Conservation (phyloP, 2,113 vertebrate species). For the Orycteropus afer region DNA sequence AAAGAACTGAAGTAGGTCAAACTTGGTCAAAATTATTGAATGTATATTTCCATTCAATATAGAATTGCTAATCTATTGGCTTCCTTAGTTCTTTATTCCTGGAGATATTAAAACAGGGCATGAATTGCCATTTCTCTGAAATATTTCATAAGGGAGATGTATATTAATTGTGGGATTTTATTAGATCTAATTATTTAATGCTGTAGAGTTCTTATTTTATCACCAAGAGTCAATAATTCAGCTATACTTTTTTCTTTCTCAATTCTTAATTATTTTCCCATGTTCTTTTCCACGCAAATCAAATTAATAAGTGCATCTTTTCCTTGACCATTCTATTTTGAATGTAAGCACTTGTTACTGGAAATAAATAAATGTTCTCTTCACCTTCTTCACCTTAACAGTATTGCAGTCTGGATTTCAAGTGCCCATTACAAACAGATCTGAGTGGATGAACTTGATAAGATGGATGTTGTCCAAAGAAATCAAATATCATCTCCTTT, state of each 20-base stretch:
- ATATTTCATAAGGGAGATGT: conserved; percentile 18
- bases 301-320: not conserved
- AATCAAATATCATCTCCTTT: conserved; percentile 51
- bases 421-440: conserved; percentile 48
- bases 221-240: not conserved
- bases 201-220: not conserved
- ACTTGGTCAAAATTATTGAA: not conserved
- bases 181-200: conserved; percentile 38
- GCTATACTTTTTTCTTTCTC: conserved; percentile 12
- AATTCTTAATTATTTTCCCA: conserved; percentile 41
- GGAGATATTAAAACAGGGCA: not conserved
- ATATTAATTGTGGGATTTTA: not conserved
- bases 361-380: not conserved
- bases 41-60: not conserved
- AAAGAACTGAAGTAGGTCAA: not conserved
- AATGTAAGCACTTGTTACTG: not conserved
- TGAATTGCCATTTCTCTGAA: conserved; percentile 23
- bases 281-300: not conserved
- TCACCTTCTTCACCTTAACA: not conserved
- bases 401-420: not conserved
- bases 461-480: conserved; percentile 70
- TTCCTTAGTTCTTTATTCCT: conserved; percentile 23
- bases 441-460: conserved; percentile 54
- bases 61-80: not conserved
- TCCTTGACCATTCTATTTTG: not conserved